Percentiles rank a stretch among this genome's conserved stretches.
These are phyloP conservation scores for Chaetophractus vellerosus DNA, from an alignment of 2,797 vertebrate genomes.

Conservation along the genomic window DNA sequence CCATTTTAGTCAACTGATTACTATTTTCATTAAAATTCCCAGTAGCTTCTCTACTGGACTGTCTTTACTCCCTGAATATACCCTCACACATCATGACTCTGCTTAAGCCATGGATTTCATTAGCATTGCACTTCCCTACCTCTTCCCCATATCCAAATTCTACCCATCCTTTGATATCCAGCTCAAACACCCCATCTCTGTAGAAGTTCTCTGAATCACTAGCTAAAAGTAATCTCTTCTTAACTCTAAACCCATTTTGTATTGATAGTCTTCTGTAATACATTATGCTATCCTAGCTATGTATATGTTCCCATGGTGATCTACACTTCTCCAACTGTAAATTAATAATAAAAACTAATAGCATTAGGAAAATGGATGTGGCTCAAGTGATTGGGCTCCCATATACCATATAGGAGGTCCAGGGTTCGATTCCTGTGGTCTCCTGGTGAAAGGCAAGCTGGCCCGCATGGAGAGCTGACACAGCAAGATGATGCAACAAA, in stretches of 20 bases:
- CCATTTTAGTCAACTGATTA: neutral
- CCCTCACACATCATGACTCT: neutral
- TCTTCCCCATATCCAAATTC: neutral
- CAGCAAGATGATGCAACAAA: no score
- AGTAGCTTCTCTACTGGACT: neutral
- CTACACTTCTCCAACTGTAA: neutral
- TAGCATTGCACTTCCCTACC: neutral
- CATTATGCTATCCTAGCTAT: neutral
- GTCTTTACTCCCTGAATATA: neutral
- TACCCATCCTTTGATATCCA: neutral
- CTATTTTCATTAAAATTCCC: neutral
- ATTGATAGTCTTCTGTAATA: neutral
- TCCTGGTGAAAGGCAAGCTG: no score
- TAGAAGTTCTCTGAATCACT: neutral
- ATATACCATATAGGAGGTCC: no score
- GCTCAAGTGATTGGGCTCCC: no score
- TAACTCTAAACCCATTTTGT: neutral
- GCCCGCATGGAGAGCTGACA: no score
- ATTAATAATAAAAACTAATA: neutral
- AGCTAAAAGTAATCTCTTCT: neutral
- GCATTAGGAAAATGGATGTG: neutral
- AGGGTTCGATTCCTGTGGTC: no score
- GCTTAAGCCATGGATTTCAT: rapidly evolving
- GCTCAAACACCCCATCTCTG: neutral
- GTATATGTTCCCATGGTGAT: neutral